phyloP scores from a whole-genome alignment of 2,797 vertebrate genomes.

The Muscicapa comitata region DNA sequence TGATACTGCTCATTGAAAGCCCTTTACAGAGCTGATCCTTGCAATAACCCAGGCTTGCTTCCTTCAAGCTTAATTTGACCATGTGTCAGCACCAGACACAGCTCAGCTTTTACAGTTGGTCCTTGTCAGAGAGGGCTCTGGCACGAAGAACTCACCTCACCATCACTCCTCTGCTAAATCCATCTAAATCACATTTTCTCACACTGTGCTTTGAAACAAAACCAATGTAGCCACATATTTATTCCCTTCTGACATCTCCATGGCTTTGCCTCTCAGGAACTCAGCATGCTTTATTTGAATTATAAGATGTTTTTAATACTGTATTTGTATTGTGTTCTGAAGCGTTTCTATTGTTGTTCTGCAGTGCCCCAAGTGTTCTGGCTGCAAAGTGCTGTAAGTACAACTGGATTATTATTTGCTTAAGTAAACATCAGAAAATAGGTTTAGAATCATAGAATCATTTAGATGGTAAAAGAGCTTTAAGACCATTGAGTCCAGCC shows the following conservation, averaged over 20 bases:
- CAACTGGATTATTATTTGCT: not conserved
- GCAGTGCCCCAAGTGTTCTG: conserved; percentile 55
- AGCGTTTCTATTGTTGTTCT: conserved; percentile 31
- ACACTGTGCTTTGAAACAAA: not conserved
- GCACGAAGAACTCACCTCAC: not conserved
- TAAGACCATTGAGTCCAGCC: not conserved
- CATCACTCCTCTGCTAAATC: not conserved
- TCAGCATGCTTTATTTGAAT: not conserved
- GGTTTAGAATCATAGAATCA: not conserved
- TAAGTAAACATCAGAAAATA: not conserved
- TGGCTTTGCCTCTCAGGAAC: not conserved
- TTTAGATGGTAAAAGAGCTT: not conserved
- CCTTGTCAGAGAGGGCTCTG: not conserved
- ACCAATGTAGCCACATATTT: not conserved
- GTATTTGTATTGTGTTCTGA: not conserved
- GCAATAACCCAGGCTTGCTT: not conserved
- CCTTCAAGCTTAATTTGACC: not conserved
- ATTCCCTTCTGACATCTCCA: not conserved
- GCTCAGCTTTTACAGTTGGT: not conserved
- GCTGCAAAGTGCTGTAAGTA: not conserved
- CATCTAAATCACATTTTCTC: not conserved
- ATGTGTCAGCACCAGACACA: not conserved
- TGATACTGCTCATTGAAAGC: not conserved
- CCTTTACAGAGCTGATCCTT: not conserved
- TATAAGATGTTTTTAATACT: not conserved